Conservation (phyloP, 1,140 invertebrate genomes). For the Leptinotarsa lineolata region DNA sequence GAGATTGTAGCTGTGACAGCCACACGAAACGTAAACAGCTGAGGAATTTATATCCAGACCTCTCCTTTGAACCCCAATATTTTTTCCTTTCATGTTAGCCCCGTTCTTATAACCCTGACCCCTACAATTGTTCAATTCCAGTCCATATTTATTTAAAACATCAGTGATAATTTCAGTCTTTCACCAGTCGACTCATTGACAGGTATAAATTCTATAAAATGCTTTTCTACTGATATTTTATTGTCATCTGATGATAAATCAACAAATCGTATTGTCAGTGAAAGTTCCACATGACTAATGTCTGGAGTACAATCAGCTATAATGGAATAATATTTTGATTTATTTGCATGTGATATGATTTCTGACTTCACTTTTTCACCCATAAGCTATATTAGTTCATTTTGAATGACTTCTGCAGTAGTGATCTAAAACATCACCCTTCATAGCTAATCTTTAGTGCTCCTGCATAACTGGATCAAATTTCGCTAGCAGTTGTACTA, state of each 20-base stretch:
- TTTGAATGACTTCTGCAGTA: slow-evolving; percentile 11
- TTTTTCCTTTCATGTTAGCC: too few species aligned
- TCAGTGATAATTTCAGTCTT: neutral
- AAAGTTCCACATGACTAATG: slow-evolving; percentile 9
- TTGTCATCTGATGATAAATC: neutral
- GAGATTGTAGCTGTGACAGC: slow-evolving; percentile 16
- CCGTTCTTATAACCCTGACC: too few species aligned
- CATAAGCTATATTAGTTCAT: slow-evolving; percentile 5
- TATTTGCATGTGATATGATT: slow-evolving; percentile 8
- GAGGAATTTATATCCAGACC: neutral
- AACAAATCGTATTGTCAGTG: slow-evolving; percentile 6
- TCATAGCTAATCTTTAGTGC: too few species aligned
- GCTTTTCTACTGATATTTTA: slow-evolving; percentile 4
- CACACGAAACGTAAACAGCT: slow-evolving; percentile 7
- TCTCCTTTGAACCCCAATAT: slow-evolving; percentile 9
- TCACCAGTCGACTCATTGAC: slow-evolving; percentile 9
- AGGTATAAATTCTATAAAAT: slow-evolving; percentile 10
- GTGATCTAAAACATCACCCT: slow-evolving; percentile 1
- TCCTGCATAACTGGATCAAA: slow-evolving; percentile 20
- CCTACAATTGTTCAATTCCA: too few species aligned
- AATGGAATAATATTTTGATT: slow-evolving; percentile 11
- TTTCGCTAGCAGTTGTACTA: slow-evolving; percentile 17
- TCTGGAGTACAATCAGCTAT: slow-evolving; percentile 14
- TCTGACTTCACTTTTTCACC: slow-evolving; percentile 1
- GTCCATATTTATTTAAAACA: slow-evolving; percentile 11